phyloP scores from a whole-genome alignment of 1,140 invertebrate species.

The Phocides pigmalion region DNA sequence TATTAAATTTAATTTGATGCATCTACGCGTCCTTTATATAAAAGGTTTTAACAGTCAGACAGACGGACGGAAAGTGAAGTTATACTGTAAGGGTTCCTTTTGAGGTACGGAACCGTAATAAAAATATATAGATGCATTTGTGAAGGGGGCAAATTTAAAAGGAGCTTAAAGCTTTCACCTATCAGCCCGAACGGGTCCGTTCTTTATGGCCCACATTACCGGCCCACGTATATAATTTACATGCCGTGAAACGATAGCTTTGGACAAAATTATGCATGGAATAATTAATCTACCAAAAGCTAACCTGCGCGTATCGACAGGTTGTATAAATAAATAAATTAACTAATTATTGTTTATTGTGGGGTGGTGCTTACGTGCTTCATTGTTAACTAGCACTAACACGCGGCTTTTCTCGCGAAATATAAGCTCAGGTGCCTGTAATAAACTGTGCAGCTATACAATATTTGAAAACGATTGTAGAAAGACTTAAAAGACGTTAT shows the following conservation, averaged over 20 bases:
- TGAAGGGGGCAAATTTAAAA: slow-evolving; percentile 7
- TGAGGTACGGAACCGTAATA: no score
- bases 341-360: background rate
- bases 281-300: slow-evolving; percentile 35
- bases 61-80: no score
- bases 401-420: no score
- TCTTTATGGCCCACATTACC: slow-evolving; percentile 14
- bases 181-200: slow-evolving; percentile 10
- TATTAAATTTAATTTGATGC: no score
- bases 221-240: slow-evolving; percentile 32
- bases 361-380: background rate
- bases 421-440: no score
- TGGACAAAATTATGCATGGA: slow-evolving; percentile 28
- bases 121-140: background rate
- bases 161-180: slow-evolving; percentile 14
- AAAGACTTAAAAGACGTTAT: no score
- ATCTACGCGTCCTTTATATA: no score
- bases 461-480: no score
- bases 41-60: no score
- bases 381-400: no score
- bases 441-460: no score
- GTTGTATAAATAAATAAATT: slow-evolving; percentile 27
- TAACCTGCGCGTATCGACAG: slow-evolving; percentile 15
- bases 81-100: no score
- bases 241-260: slow-evolving; percentile 10